Conservation (phyloP, 1,140 invertebrate genomes). For the Ostrea edulis region DNA sequence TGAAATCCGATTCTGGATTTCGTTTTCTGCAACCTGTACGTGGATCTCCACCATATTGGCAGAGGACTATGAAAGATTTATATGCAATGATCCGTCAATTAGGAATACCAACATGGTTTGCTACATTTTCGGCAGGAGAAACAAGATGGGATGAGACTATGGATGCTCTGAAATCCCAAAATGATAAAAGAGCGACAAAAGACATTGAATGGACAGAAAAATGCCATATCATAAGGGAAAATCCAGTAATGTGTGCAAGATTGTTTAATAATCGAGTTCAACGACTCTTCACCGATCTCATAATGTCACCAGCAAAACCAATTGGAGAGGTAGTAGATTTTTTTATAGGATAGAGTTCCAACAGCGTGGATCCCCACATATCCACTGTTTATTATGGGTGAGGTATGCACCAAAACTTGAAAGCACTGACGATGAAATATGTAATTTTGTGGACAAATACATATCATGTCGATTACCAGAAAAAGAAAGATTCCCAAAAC, state of each 20-base stretch:
- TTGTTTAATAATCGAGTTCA: constrained; percentile 48
- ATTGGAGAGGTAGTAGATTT: constrained; percentile 62
- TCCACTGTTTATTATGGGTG: constrained; percentile 78
- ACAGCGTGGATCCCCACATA: constrained; percentile 78
- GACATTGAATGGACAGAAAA: constrained; percentile 55
- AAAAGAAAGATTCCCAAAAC: not conserved
- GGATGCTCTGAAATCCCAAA: not conserved
- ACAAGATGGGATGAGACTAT: constrained; percentile 46
- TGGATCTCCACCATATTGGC: constrained; percentile 58
- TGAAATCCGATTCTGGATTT: constrained; percentile 57
- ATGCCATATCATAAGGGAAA: constrained; percentile 45
- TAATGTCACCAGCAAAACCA: constrained; percentile 39
- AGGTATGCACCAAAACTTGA: constrained; percentile 69
- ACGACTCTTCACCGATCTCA: constrained; percentile 49
- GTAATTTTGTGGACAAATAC: constrained; percentile 54
- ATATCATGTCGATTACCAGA: constrained; percentile 48
- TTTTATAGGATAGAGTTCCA: constrained; percentile 78
- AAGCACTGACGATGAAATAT: constrained; percentile 41
- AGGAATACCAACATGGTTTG: constrained; percentile 60
- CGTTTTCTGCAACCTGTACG: constrained; percentile 50
- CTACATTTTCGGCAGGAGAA: constrained; percentile 55
- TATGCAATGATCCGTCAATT: constrained; percentile 63
- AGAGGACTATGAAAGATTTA: constrained; percentile 58
- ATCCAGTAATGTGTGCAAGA: constrained; percentile 45
- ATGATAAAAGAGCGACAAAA: constrained; percentile 48